Evolutionary conservation across 2,113 vertebrate genomes (phyloP), one percentile per base, ranked within the genome.

Genomic region (Festucalex cinctus): DNA sequence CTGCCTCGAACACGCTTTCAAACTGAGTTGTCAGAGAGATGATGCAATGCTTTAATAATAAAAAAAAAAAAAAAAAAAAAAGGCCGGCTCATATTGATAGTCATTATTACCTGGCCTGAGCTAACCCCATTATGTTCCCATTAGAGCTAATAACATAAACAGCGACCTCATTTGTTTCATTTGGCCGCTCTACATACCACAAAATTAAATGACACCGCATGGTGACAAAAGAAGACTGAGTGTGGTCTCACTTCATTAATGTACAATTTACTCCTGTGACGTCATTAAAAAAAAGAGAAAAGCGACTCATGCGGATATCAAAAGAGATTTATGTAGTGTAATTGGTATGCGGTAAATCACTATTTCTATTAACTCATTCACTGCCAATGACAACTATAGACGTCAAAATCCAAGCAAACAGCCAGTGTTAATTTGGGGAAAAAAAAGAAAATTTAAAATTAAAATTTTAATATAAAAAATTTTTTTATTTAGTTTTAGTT

Each of bases 31-130:
- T 90, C 88, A 85, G 74, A 73, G 75, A 77, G 76, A 90, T 92
- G 92, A 93, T 92, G 88, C 90, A 92, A 91, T 74, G 80, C 90
- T 89, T 91, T 91, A 92, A 93, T 93, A 91, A n/a, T n/a, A n/a
- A n/a, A n/a, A n/a, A n/a, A n/a, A n/a, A n/a, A n/a, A n/a, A n/a
- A n/a, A n/a, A n/a, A n/a, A n/a, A n/a, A n/a, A 93, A 87, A 84
- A 71, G 76, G 75, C 75, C 75, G 73, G 69, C 72, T 82, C 71
- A 85, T 90, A 91, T 90, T 90, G 90, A 91, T 90, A 90, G 88
- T 92, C 88, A 90, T 93, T 92, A 92, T 91, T 85, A 86, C 64
- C 57, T 74, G 77, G 87, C 84, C 81, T 71, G 63, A 81, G 79
- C 81, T 85, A 78, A 88, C 84, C 85, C 78, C 89, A 91, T 92